Evolutionary conservation across 2,888 invertebrate species (phyloP).

Genomic region (Acholoe squamosa): DNA sequence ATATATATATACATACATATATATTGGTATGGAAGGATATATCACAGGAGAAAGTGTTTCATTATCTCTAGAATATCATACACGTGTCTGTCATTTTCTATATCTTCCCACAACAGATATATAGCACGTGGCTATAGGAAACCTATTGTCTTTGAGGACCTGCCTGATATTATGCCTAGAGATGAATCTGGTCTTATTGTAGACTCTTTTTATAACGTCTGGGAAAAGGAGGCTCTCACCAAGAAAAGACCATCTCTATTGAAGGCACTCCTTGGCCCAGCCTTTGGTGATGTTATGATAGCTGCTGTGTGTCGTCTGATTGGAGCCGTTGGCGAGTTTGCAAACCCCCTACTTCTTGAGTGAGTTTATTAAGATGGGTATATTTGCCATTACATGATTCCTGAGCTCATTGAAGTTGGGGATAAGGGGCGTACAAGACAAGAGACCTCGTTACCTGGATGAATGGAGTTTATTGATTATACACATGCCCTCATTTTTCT

Average conservation of each 20-base stretch:
- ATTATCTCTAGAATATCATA: background rate
- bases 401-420: no score
- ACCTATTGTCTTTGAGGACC: conserved; percentile 7
- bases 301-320: conserved; percentile 10
- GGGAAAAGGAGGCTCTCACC: conserved; percentile 1
- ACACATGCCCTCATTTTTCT: no score
- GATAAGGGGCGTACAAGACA: no score
- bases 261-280: background rate
- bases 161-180: conserved; percentile 18
- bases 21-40: background rate
- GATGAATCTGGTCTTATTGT: background rate
- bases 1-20: background rate
- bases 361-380: background rate
- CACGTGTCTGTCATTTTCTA: background rate
- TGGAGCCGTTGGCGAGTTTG: background rate
- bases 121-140: conserved; percentile 14
- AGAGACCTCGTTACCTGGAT: no score
- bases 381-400: no score
- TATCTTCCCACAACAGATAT: background rate
- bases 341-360: conserved; percentile 40
- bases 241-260: conserved; percentile 1
- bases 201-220: background rate
- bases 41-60: no score
- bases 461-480: no score
- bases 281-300: background rate